Base-by-base conservation (phyloP, 2,888 invertebrate genomes). In the Tribolium freemani region DNA sequence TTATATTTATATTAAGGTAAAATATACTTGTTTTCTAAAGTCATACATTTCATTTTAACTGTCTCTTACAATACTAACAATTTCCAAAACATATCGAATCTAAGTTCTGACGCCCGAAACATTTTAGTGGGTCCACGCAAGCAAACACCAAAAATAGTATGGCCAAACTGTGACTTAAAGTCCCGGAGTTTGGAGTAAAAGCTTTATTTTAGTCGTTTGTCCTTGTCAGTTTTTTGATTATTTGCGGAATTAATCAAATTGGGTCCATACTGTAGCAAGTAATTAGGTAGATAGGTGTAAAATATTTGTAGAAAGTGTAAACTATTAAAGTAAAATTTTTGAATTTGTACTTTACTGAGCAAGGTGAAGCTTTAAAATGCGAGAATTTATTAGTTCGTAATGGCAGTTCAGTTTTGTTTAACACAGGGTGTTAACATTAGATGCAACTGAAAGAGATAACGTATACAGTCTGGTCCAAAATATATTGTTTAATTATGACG, bases 291-390 rank as follows among this genome's bases (percentile, higher is more conserved):
- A 69, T 72, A 74, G 26, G 63, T 72, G 75, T 75, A 75, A 45
- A 53, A 72, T 74, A 74, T 30, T 63, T 71, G 71, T 71, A 71
- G 71, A 71, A 71, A 66, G 20, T 71, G 50, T 64, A 69, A 56
- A 69, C 30, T 69, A 72, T 44, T 61, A 70, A 26, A 30, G 46
- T 50, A 64, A 64, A 38, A 38, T 38, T 58, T 72, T 64, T 64
- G 51, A 66, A 71, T 50, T 67, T 64, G 71, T 67, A 71, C 44
- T 61, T 68, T 60, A 60, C 53, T 60, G 74, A 77, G 79, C 79
- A 77, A 79, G 79, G 79, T 79, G 76, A 69, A 80, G 80, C 81
- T 82, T 80, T 79, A 81, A 81, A 76, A 74, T 53, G 63, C 64
- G 53, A 30, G 63, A 9, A 31, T 44, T 38, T 58, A 51, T 63